These are phyloP conservation scores for Rhyzopertha dominica DNA, from an alignment of 1,140 invertebrate species.

Conservation along the genomic window DNA sequence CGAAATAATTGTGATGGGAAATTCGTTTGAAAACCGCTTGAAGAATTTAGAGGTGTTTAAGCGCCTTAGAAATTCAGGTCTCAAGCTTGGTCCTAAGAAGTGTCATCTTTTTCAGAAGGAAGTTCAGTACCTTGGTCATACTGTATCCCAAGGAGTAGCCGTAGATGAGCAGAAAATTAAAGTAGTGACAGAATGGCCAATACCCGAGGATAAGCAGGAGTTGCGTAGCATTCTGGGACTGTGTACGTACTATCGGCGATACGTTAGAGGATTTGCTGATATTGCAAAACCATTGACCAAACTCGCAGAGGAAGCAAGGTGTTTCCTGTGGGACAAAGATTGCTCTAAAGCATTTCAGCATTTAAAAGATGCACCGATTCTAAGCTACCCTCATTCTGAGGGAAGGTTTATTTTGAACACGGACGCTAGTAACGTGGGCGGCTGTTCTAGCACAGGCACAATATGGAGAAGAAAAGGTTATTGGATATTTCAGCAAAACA, in stretches of 20 bases:
- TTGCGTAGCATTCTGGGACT: slow-evolving; percentile 30
- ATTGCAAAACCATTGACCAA: no score
- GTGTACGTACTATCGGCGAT: slow-evolving; percentile 35
- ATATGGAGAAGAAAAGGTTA: slow-evolving; percentile 21
- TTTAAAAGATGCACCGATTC: slow-evolving; percentile 9
- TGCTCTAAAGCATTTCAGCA: slow-evolving; percentile 7
- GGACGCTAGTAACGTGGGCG: slow-evolving; percentile 22
- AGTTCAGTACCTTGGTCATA: slow-evolving; percentile 44
- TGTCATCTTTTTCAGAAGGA: slow-evolving; percentile 38
- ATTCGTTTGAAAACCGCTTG: slow-evolving; percentile 41
- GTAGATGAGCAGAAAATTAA: slow-evolving; percentile 40
- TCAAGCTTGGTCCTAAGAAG: slow-evolving; percentile 42
- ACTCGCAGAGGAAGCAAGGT: slow-evolving; percentile 11
- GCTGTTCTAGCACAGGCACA: slow-evolving; percentile 25
- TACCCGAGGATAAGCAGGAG: slow-evolving; percentile 28
- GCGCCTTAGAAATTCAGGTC: slow-evolving; percentile 30
- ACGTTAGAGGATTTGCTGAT: no score
- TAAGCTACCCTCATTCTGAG: slow-evolving; percentile 2
- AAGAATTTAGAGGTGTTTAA: slow-evolving; percentile 39
- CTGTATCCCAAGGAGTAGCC: slow-evolving; percentile 42
- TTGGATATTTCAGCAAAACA: slow-evolving; percentile 36
- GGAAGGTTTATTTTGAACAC: slow-evolving; percentile 26
- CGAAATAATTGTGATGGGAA: slow-evolving; percentile 43
- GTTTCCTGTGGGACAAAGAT: slow-evolving; percentile 12
- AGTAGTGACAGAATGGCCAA: slow-evolving; percentile 36